phyloP scores from a whole-genome alignment of 2,888 invertebrate genomes.

The Amorpha juglandis region DNA sequence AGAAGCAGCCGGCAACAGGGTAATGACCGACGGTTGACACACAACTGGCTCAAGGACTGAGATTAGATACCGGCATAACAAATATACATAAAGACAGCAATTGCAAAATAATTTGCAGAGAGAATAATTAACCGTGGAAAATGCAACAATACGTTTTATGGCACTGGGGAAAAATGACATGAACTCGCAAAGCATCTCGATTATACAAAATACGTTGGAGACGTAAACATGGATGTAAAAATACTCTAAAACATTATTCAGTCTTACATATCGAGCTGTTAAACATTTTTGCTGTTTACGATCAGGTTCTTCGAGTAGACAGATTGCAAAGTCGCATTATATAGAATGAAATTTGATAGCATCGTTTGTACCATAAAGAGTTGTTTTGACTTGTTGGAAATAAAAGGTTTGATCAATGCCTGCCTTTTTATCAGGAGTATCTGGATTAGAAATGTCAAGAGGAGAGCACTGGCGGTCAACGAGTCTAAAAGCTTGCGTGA shows the following conservation, averaged over 20 bases:
- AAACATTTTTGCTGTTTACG: constrained; percentile 17
- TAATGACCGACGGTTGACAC: constrained; percentile 82
- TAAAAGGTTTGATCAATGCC: constrained; percentile 4
- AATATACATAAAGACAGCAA: constrained; percentile 62
- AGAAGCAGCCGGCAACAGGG: constrained; percentile 68
- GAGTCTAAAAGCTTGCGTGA: constrained; percentile 38
- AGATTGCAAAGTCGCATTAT: constrained; percentile 18
- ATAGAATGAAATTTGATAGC: constrained; percentile 21
- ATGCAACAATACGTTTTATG: constrained; percentile 18
- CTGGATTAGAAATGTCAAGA: constrained; percentile 28
- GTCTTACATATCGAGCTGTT: not conserved
- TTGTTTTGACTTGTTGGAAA: constrained; percentile 3
- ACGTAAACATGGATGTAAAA: not conserved
- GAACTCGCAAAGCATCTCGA: not conserved
- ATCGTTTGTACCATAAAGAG: constrained; percentile 7
- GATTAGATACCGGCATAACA: constrained; percentile 80
- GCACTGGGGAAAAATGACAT: constrained; percentile 9
- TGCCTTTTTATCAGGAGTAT: constrained; percentile 16
- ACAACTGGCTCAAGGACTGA: constrained; percentile 81
- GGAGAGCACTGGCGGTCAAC: constrained; percentile 30
- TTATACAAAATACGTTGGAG: not conserved
- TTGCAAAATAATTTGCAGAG: constrained; percentile 64
- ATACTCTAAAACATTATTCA: not conserved
- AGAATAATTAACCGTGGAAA: constrained; percentile 21
- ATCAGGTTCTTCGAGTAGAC: not conserved